phyloP scores from a whole-genome alignment of 2,797 vertebrate genomes.

The Chelmon rostratus region DNA sequence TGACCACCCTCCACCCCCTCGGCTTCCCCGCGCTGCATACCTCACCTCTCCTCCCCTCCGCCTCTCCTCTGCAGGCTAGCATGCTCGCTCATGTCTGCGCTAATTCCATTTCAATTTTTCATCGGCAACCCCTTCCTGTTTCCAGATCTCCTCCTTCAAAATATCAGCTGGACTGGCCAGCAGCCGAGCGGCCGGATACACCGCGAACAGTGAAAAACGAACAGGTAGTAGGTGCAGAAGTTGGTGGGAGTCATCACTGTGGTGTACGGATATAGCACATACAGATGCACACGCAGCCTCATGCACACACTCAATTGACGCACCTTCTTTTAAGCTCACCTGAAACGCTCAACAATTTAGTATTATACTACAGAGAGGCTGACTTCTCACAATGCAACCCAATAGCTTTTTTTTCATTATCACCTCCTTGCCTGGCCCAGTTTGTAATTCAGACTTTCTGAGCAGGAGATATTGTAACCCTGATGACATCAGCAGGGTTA shows the following conservation, averaged over 20 bases:
- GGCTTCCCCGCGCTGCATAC: conserved; percentile 66
- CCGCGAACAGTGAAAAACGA: background rate
- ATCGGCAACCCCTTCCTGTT: conserved; percentile 62
- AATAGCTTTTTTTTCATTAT: too few species aligned
- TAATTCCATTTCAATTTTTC: conserved; percentile 83
- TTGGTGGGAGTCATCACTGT: background rate
- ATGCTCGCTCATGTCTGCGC: conserved; percentile 79
- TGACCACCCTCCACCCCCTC: conserved; percentile 68
- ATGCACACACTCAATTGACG: background rate
- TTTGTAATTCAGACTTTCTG: too few species aligned
- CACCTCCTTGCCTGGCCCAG: too few species aligned
- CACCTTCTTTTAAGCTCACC: too few species aligned
- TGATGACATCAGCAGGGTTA: too few species aligned
- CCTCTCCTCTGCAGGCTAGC: conserved; percentile 50
- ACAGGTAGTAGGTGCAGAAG: conserved; percentile 9
- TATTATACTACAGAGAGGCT: too few species aligned
- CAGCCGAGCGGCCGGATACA: conserved; percentile 22
- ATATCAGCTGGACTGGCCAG: conserved; percentile 56
- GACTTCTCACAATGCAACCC: too few species aligned
- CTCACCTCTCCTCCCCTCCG: conserved; percentile 71
- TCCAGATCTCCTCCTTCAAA: conserved; percentile 51
- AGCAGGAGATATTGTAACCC: too few species aligned
- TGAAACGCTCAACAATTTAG: too few species aligned
- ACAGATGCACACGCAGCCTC: background rate
- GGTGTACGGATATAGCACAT: background rate